Percentiles rank a stretch among this genome's conserved stretches.
phyloP scores from a whole-genome alignment of 2,797 vertebrate genomes.

The Enteromius argenteus region DNA sequence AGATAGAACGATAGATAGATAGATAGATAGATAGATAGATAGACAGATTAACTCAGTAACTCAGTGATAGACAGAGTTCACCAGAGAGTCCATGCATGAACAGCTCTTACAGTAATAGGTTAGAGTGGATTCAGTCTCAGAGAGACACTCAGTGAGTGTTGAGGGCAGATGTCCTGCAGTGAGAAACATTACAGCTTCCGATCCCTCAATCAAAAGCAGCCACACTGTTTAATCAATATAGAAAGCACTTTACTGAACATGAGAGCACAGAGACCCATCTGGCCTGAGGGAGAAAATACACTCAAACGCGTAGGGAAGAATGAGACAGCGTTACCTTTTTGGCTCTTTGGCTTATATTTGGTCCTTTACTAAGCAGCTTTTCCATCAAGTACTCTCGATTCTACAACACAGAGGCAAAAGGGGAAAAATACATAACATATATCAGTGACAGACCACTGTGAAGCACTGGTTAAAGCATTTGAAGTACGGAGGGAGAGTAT shows the following conservation, averaged over 20 bases:
- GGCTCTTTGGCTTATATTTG: slow-evolving; percentile 95
- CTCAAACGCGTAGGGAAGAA: not conserved
- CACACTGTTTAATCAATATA: slow-evolving; percentile 67
- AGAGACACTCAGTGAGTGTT: slow-evolving; percentile 15
- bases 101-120: slow-evolving; percentile 10
- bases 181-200: slow-evolving; percentile 20
- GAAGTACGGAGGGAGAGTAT: slow-evolving; percentile 47
- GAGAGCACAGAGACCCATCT: slow-evolving; percentile 26
- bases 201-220: slow-evolving; percentile 29
- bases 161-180: slow-evolving; percentile 4
- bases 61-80: not conserved
- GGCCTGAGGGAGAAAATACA: not conserved
- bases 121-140: slow-evolving; percentile 4
- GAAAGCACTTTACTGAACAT: slow-evolving; percentile 56
- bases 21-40: not conserved
- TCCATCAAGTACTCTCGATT: slow-evolving; percentile 97
- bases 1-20: not conserved
- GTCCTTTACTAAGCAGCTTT: slow-evolving; percentile 92
- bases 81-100: not conserved
- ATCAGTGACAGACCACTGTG: slow-evolving; percentile 19
- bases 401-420: slow-evolving; percentile 73
- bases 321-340: slow-evolving; percentile 86
- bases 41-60: not conserved
- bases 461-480: slow-evolving; percentile 31
- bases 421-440: slow-evolving; percentile 54